Percentiles rank a stretch among this genome's conserved stretches.
Evolutionary conservation across 2,113 vertebrate species (phyloP).

Genomic region (Ranitomeya variabilis): DNA sequence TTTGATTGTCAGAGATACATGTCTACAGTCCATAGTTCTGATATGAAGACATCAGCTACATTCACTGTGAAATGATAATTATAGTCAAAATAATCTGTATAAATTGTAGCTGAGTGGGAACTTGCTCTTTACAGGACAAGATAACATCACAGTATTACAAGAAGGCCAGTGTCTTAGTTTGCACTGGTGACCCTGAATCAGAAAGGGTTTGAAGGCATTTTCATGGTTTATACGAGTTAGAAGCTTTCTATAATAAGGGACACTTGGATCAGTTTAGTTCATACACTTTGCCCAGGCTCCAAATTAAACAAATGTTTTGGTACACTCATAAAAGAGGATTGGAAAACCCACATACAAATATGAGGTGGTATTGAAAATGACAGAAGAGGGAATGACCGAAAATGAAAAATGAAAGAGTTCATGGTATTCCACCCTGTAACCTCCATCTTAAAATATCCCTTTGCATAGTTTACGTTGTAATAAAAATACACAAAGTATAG

Average conservation of each 20-base stretch:
- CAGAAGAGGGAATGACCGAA: neutral
- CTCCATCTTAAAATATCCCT: neutral
- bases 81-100: too few relatives aligned
- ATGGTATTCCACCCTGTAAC: neutral
- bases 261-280: neutral
- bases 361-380: slow-evolving; percentile 8
- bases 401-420: neutral
- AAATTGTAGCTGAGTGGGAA: too few relatives aligned
- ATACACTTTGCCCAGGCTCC: neutral
- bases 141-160: neutral
- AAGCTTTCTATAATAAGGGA: neutral
- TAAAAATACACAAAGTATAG: neutral
- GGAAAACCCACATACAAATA: neutral
- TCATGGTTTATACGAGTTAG: neutral
- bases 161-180: neutral
- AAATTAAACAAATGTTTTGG: neutral
- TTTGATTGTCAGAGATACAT: too few relatives aligned
- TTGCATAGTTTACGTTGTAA: neutral
- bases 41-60: too few relatives aligned
- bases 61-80: too few relatives aligned
- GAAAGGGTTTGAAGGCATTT: neutral
- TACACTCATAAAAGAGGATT: neutral
- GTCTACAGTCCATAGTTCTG: too few relatives aligned
- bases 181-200: neutral
- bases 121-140: too few relatives aligned